Evolutionary conservation across 2,113 vertebrate genomes (phyloP), one percentile per base, ranked within the genome.

Genomic region (Lepus europaeus): DNA sequence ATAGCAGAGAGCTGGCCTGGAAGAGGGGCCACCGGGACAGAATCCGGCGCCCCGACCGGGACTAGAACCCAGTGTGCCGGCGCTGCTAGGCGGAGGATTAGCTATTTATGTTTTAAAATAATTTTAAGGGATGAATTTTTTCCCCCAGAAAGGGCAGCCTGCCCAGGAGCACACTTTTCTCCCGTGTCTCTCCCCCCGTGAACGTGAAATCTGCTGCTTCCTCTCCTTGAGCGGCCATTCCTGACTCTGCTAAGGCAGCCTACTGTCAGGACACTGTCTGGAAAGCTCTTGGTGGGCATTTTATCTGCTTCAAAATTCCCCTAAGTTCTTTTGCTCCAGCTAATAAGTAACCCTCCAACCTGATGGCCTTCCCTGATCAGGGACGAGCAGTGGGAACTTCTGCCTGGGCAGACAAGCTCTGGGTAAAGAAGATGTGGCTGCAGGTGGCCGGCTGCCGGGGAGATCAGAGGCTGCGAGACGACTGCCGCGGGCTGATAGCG

Each of bases 341-440:
- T 84, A 88, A 63, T 66, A 25, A 80, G 84, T 51, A 87, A 85
- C 39, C 45, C 61, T 93, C 74, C 82, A 56, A 68, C 88, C 74
- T 33, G 59, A 82, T 3, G n/a, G 72, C 66, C 73, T 91, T 69
- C 90, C 51, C 25, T 45, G 29, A 66, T 74, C 59, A 49, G 90
- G 14, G 72, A 61, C 31, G 59, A 45, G 66, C 77, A 22, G 92
- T 84, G 89, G 89, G 82, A 87, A 72, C 87, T 91, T 87, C 77
- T 78, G 70, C 77, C 88, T n/a, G 53, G 10, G 31, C 39, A 27
- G 68, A 70, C 5, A 20, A 56, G 81, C 83, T 89, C 63, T 90
- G 77, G 78, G 95, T 45, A 85, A 61, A 66, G 31, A 17, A 93
- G 69, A 78, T 69, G 74, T 31, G 69, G 70, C 66, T 9, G 36